A percentile compares a stretch with the other conserved stretches of the same genome.
Evolutionary conservation across 2,113 vertebrate species (phyloP).

Genomic region (Cebus imitator): DNA sequence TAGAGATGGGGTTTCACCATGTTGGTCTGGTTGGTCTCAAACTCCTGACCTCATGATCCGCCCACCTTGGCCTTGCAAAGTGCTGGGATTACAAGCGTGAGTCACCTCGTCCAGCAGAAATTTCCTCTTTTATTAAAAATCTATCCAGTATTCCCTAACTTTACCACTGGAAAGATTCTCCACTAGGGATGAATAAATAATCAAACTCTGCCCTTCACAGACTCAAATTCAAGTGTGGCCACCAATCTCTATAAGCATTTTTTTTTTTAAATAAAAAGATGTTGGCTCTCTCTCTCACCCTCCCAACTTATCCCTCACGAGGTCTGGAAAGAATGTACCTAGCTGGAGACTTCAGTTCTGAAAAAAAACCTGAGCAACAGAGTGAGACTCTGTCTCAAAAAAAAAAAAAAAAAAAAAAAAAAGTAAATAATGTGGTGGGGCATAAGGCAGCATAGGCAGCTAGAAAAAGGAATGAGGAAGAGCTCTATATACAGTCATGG

Average conservation of each 20-base stretch:
- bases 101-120: not conserved
- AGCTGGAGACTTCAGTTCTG: not conserved
- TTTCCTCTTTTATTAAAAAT: slow-evolving; percentile 28
- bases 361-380: no score
- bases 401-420: not conserved
- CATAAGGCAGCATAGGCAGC: not conserved
- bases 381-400: no score
- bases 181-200: not conserved
- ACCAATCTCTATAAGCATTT: not conserved
- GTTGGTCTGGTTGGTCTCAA: no score
- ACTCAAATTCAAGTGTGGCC: not conserved
- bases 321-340: not conserved
- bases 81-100: no score
- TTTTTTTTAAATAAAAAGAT: not conserved
- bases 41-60: no score
- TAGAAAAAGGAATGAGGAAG: not conserved
- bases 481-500: not conserved
- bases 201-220: not conserved
- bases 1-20: no score
- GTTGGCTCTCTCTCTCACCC: not conserved
- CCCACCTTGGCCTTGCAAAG: no score
- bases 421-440: not conserved
- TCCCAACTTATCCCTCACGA: not conserved
- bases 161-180: not conserved
- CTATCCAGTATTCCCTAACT: not conserved